These are phyloP conservation scores for Coptodon bakossiorum DNA, from an alignment of 2,113 vertebrate genomes.

Conservation along the genomic window DNA sequence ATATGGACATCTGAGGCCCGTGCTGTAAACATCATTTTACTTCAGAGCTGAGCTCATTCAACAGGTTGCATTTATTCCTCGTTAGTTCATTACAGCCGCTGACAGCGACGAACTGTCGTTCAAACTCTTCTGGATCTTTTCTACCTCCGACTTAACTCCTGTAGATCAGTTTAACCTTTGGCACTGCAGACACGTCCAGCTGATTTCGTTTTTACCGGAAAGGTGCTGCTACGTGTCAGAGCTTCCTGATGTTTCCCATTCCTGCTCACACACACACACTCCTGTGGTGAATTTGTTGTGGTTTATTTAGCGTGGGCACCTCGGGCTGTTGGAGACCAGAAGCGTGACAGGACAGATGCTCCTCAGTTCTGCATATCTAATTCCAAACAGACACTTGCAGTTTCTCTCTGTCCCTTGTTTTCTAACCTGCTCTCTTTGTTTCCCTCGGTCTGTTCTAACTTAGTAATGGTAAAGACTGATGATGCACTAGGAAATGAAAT, in stretches of 20 bases:
- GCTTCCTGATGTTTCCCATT: slow-evolving; percentile 29
- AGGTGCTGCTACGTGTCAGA: slow-evolving; percentile 30
- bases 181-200: slow-evolving; percentile 21
- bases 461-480: background rate
- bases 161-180: slow-evolving; percentile 42
- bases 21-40: slow-evolving; percentile 10
- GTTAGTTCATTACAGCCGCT: slow-evolving; percentile 13
- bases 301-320: slow-evolving; percentile 54
- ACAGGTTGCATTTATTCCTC: slow-evolving; percentile 24
- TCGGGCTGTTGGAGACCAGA: slow-evolving; percentile 30
- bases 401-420: background rate
- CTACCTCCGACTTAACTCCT: slow-evolving; percentile 11
- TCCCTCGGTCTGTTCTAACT: background rate
- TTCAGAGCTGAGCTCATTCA: slow-evolving; percentile 21
- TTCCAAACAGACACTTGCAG: slow-evolving; percentile 35
- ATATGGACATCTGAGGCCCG: slow-evolving; percentile 6
- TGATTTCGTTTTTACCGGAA: slow-evolving; percentile 31
- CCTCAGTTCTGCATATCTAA: slow-evolving; percentile 58
- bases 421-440: background rate
- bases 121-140: slow-evolving; percentile 6
- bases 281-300: slow-evolving; percentile 55
- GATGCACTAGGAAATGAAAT: background rate
- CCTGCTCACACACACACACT: background rate
- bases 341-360: slow-evolving; percentile 60
- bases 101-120: background rate